Evolutionary conservation across 1,140 invertebrate genomes (phyloP).

Genomic region (Parapsyche elsis): DNA sequence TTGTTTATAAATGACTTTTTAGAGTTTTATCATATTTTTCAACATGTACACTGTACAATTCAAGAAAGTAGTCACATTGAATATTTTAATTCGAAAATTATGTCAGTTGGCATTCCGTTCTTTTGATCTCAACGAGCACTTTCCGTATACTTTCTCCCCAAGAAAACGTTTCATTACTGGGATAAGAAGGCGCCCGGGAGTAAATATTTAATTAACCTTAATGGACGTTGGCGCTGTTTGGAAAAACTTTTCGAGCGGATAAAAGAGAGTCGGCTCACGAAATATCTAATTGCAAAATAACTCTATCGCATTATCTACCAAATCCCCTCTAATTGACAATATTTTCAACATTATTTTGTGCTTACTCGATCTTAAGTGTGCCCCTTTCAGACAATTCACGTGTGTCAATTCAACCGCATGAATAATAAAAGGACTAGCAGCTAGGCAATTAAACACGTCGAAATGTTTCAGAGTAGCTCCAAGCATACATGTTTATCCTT

Average conservation of each 20-base stretch:
- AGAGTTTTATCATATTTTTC: too few relatives aligned
- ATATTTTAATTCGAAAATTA: not conserved
- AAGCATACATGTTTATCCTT: constrained; percentile 43
- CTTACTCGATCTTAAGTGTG: not conserved
- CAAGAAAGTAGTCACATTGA: too few relatives aligned
- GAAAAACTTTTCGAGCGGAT: constrained; percentile 39
- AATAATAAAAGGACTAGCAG: constrained; percentile 21
- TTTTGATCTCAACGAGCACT: constrained; percentile 17
- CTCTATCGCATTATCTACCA: constrained; percentile 11
- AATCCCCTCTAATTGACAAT: not conserved
- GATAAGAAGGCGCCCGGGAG: constrained; percentile 38
- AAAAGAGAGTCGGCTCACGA: not conserved
- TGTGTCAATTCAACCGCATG: not conserved
- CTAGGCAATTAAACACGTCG: constrained; percentile 13
- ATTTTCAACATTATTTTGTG: not conserved
- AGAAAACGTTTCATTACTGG: constrained; percentile 15
- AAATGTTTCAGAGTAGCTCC: constrained; percentile 36
- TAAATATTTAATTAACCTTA: constrained; percentile 47
- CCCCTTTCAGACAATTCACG: not conserved
- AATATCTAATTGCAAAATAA: not conserved
- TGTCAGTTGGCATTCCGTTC: not conserved
- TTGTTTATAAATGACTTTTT: too few relatives aligned
- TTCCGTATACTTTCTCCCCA: not conserved
- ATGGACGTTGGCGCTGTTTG: constrained; percentile 44
- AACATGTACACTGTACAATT: too few relatives aligned